Evolutionary conservation across 1,140 invertebrate species (phyloP), one percentile per base, ranked within the genome.

Genomic region (Thalassaphorura encarpata): DNA sequence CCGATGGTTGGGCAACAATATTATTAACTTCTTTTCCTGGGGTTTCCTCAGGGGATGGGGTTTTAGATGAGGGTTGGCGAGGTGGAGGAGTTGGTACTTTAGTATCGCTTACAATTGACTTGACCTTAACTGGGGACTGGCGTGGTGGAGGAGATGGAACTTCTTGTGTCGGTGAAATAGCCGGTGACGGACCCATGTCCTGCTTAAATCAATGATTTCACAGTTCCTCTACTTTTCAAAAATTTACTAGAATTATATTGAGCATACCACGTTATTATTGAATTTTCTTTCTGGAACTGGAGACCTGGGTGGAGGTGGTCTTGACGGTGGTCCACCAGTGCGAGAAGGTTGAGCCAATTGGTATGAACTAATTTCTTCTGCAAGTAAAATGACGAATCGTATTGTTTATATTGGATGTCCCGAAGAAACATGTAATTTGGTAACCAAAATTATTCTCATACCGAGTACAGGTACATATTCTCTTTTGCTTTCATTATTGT

Each of bases 81-180:
- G 72, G 73, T 3, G 75, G 74, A 47, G 74, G 74, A n/a, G 64
- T 51, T 15, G 55, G 55, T 28, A 71, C 68, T 68, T 19, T 76
- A 71, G 43, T 67, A 62, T 2, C 69, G 70, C 21, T n/a, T 48
- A 28, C 46, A 43, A 24, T 19, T 26, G 40, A 26, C 5, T 21
- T 4, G 45, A 26, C 26, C 18, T 58, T 70, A 69, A 27, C 65
- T 68, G 18, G 70, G 70, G 15, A 73, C 71, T 31, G 67, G 70
- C 15, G 67, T 69, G 41, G 68, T 62, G 62, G 78, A 75, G 51
- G 78, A 78, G 67, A 78, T 77, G 6, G 73, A n/a, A n/a, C n/a
- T n/a, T n/a, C n/a, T 43, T 73, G 27, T 11, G 8, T 36, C 2
- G 39, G 29, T 15, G 60, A 61, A 24, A 29, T 41, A 39, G 21